Evolutionary conservation across 2,888 invertebrate genomes (phyloP).

Genomic region (Pammene aurita): DNA sequence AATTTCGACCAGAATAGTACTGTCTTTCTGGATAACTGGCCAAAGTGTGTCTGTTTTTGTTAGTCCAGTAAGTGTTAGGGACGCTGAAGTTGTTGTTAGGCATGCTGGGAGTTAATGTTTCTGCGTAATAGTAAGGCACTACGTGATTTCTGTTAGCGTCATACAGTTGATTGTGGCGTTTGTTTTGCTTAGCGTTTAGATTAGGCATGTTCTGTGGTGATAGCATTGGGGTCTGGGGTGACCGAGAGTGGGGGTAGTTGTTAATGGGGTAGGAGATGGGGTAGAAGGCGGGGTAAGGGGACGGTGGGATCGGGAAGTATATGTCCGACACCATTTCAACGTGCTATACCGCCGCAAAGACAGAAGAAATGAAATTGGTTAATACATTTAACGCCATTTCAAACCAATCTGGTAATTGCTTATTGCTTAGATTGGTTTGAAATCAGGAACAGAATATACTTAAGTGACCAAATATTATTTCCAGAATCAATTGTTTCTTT

Average conservation of each 20-base stretch:
- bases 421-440: not conserved
- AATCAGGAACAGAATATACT: slow-evolving; percentile 11
- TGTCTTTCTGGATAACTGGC: slow-evolving; percentile 68
- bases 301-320: slow-evolving; percentile 84
- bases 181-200: slow-evolving; percentile 59
- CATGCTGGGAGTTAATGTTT: slow-evolving; percentile 75
- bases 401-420: slow-evolving; percentile 7
- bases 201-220: slow-evolving; percentile 69
- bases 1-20: slow-evolving; percentile 62
- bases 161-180: slow-evolving; percentile 74
- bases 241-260: slow-evolving; percentile 72
- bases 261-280: slow-evolving; percentile 77
- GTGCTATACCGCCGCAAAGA: slow-evolving; percentile 85
- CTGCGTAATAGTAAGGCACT: slow-evolving; percentile 78
- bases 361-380: slow-evolving; percentile 78
- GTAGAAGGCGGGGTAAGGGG: slow-evolving; percentile 75
- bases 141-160: slow-evolving; percentile 84
- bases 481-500: too few relatives aligned
- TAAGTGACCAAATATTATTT: slow-evolving; percentile 7
- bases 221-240: slow-evolving; percentile 63
- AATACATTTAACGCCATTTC: slow-evolving; percentile 56
- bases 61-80: slow-evolving; percentile 55
- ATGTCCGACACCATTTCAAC: slow-evolving; percentile 90
- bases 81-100: slow-evolving; percentile 70
- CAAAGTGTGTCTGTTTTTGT: slow-evolving; percentile 69